These are phyloP conservation scores for Drosophila hawaiiensis DNA, from an alignment of 2,888 invertebrate species.

Conservation along the genomic window DNA sequence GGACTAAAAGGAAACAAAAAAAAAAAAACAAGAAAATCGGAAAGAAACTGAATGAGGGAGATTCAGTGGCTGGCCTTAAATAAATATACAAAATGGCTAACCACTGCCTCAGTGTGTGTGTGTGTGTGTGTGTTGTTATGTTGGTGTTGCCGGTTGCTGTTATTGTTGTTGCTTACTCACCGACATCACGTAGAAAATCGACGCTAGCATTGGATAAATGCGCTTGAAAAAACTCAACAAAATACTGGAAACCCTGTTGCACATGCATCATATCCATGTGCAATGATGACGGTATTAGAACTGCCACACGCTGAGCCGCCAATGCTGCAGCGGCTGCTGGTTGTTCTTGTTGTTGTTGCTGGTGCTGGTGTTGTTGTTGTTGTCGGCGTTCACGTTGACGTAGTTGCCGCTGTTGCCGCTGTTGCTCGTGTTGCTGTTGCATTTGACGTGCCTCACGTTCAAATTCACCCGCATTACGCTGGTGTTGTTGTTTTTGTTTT, in stretches of 20 bases:
- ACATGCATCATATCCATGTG: slow-evolving; percentile 80
- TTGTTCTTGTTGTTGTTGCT: slow-evolving; percentile 27
- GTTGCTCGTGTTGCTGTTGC: slow-evolving; percentile 25
- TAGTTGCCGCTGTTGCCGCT: slow-evolving; percentile 36
- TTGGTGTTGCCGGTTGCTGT: neutral
- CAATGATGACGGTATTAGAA: slow-evolving; percentile 81
- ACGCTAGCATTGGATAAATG: slow-evolving; percentile 81
- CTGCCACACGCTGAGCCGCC: slow-evolving; percentile 72
- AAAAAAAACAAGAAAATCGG: neutral
- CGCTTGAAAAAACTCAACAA: slow-evolving; percentile 84
- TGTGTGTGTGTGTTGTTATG: slow-evolving; percentile 5
- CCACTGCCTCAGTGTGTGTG: neutral
- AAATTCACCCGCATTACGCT: slow-evolving; percentile 61
- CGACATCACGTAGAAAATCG: slow-evolving; percentile 83
- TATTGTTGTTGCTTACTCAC: slow-evolving; percentile 71
- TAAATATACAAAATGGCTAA: slow-evolving; percentile 16
- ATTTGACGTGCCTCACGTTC: slow-evolving; percentile 63
- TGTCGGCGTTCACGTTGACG: slow-evolving; percentile 19
- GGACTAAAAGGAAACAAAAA: neutral
- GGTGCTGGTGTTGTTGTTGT: slow-evolving; percentile 16
- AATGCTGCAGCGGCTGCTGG: slow-evolving; percentile 13
- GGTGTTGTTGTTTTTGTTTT: slow-evolving; percentile 27
- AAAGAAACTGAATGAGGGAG: neutral
- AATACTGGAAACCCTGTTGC: slow-evolving; percentile 83
- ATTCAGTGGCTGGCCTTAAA: slow-evolving; percentile 10